Evolutionary conservation across 2,113 vertebrate genomes (phyloP).

Genomic region (Nerophis ophidion): DNA sequence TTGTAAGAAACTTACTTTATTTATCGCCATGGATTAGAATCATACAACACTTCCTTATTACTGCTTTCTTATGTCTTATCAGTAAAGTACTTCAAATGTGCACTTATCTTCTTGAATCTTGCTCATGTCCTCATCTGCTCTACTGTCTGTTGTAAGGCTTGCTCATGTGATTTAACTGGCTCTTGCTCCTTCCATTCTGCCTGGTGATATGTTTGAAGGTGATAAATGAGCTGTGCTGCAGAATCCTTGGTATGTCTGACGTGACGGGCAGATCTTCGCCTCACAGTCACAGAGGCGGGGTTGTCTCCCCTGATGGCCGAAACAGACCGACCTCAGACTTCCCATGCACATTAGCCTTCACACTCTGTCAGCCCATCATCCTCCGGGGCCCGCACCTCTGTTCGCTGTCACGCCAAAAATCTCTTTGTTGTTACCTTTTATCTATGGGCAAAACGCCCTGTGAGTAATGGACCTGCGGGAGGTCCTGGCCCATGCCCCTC

Average conservation of each 20-base stretch:
- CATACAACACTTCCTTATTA: no score
- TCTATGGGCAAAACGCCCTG: constrained; percentile 73
- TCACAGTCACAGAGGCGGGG: constrained; percentile 22
- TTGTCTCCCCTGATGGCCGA: constrained; percentile 79
- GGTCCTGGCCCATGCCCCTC: constrained; percentile 71
- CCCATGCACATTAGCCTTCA: constrained; percentile 69
- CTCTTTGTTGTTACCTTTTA: constrained; percentile 87
- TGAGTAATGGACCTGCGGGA: constrained; percentile 78
- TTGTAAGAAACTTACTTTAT: no score
- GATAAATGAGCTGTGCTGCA: constrained; percentile 40
- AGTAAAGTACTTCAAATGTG: background rate
- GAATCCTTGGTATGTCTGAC: constrained; percentile 17
- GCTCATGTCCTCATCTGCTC: constrained; percentile 10
- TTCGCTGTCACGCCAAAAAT: constrained; percentile 65
- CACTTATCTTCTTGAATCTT: constrained; percentile 1
- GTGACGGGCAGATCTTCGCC: constrained; percentile 38
- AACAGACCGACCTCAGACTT: constrained; percentile 75
- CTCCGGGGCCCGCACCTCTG: constrained; percentile 64
- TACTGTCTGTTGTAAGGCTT: constrained; percentile 17
- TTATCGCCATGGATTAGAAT: no score
- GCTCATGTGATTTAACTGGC: background rate
- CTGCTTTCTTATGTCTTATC: background rate
- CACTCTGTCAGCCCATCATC: constrained; percentile 77
- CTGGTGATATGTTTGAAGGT: constrained; percentile 29
- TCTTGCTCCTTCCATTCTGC: constrained; percentile 25